These are phyloP conservation scores for Chlamydotis undulata DNA, from an alignment of 2,113 vertebrate species.

Conservation along the genomic window DNA sequence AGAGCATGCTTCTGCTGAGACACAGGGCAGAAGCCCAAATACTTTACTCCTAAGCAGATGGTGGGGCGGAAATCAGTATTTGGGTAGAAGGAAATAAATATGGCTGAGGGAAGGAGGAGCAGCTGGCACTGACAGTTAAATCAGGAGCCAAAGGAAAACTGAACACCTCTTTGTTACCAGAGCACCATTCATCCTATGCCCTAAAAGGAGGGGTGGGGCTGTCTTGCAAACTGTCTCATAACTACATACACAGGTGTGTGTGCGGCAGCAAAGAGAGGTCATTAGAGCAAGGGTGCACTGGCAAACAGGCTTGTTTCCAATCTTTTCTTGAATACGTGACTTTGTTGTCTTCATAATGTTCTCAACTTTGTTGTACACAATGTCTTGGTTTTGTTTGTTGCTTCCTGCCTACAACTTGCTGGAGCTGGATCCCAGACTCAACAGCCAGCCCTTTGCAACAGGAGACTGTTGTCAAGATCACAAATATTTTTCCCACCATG, in stretches of 20 bases:
- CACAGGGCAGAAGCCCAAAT: not conserved
- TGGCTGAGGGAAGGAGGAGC: not conserved
- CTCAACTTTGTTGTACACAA: constrained; percentile 29
- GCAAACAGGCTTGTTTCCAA: not conserved
- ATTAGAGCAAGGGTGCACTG: not conserved
- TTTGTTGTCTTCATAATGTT: constrained; percentile 5
- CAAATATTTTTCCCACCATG: not conserved
- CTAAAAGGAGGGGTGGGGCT: not conserved
- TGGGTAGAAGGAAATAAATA: not conserved
- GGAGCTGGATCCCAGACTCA: not conserved
- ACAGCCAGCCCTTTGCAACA: not conserved
- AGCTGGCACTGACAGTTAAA: not conserved
- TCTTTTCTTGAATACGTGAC: constrained; percentile 16
- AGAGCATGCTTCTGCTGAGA: not conserved
- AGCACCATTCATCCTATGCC: not conserved
- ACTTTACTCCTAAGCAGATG: not conserved
- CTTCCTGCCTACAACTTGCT: constrained; percentile 27
- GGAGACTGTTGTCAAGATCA: not conserved
- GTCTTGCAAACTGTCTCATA: not conserved
- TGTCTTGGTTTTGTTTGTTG: constrained; percentile 43
- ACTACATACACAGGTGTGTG: accelerated
- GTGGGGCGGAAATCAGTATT: not conserved
- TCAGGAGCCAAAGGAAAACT: not conserved
- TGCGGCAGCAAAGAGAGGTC: not conserved
- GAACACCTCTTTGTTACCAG: not conserved